Evolutionary conservation across 2,113 vertebrate genomes (phyloP).

Genomic region (Gorsachius goisagi): DNA sequence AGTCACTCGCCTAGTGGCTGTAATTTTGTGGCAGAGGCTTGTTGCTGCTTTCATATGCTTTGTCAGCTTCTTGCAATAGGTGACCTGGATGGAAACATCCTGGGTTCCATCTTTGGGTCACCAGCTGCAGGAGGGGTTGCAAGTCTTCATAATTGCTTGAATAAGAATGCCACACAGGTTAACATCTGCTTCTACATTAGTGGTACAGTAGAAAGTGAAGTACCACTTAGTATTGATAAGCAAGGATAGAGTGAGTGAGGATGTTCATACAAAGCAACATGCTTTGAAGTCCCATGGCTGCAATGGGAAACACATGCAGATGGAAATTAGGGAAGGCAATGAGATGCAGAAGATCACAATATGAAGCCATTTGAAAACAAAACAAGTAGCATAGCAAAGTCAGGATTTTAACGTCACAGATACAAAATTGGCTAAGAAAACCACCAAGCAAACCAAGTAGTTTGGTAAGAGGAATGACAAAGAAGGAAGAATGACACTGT

Average conservation of each 20-base stretch:
- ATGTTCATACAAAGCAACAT: background rate
- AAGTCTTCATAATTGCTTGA: background rate
- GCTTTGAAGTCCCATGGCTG: background rate
- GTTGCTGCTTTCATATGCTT: background rate
- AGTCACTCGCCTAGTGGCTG: background rate
- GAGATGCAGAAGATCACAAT: background rate
- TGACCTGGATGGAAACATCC: background rate
- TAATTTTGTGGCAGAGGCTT: background rate
- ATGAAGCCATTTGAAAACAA: background rate
- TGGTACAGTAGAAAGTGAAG: background rate
- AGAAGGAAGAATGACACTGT: background rate
- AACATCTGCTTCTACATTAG: background rate
- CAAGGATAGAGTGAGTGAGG: background rate
- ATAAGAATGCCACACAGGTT: background rate
- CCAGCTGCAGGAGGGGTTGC: background rate
- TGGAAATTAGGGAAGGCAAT: background rate
- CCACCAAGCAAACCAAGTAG: too few relatives aligned
- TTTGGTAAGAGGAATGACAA: background rate
- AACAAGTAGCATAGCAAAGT: background rate
- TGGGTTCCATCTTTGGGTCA: background rate
- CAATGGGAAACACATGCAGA: background rate
- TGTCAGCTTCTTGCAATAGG: background rate
- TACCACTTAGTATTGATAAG: background rate
- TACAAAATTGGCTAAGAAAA: accelerated
- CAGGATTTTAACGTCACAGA: background rate